These are phyloP conservation scores for Chauna torquata DNA, from an alignment of 2,113 vertebrate genomes.

Conservation along the genomic window DNA sequence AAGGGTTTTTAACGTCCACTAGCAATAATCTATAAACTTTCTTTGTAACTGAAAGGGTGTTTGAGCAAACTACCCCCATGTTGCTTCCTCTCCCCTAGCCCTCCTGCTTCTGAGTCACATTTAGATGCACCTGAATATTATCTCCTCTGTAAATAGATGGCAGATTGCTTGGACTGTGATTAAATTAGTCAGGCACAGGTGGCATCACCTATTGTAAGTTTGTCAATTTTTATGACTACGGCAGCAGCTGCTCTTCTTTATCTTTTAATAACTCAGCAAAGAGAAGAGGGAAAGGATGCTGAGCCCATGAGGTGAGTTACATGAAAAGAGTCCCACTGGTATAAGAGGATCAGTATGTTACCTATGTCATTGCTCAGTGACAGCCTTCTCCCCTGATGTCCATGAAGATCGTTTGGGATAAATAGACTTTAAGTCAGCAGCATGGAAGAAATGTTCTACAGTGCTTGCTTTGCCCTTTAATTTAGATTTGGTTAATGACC, in stretches of 20 bases:
- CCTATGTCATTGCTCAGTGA: neutral
- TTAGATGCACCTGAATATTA: neutral
- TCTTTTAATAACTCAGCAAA: neutral
- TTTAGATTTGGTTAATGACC: neutral
- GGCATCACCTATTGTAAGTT: constrained; percentile 39
- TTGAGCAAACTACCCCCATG: neutral
- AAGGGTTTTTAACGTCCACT: neutral
- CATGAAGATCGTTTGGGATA: neutral
- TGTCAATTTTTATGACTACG: neutral
- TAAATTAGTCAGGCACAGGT: constrained; percentile 46
- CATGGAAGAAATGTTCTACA: neutral
- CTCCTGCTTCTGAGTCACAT: neutral
- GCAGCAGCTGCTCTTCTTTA: constrained; percentile 34
- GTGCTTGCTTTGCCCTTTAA: neutral
- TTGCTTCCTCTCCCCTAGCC: neutral
- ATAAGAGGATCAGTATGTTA: neutral
- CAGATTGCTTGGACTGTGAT: constrained; percentile 36
- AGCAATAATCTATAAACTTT: neutral
- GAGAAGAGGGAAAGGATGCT: neutral
- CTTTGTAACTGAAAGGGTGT: neutral
- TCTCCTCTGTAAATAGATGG: neutral
- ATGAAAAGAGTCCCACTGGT: neutral
- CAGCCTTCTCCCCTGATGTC: neutral
- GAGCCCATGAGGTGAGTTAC: neutral
- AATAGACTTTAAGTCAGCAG: neutral